Conservation (phyloP, 2,888 invertebrate genomes). For the Blastobasis adustella region DNA sequence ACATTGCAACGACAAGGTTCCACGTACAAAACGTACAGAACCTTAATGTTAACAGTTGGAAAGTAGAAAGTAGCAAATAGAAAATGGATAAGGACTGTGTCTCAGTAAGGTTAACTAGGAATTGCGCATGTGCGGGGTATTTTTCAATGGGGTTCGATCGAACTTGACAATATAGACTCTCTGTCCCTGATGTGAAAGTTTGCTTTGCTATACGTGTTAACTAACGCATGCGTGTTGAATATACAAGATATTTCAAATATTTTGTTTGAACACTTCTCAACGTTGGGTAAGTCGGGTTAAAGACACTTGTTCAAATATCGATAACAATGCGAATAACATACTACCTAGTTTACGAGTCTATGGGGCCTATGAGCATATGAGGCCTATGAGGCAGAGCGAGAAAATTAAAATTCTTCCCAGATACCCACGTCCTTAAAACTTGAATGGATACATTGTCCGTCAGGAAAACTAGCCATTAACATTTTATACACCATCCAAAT, state of each 20-base stretch:
- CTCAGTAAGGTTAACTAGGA: conserved; percentile 34
- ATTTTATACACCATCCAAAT: no score
- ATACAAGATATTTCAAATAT: conserved; percentile 46
- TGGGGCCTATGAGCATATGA: no score
- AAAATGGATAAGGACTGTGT: conserved; percentile 32
- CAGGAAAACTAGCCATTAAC: no score
- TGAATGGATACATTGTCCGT: no score
- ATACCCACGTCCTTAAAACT: no score
- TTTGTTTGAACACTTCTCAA: conserved; percentile 42
- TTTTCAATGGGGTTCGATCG: conserved; percentile 31
- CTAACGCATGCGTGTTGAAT: conserved; percentile 41
- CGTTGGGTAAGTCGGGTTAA: conserved; percentile 43
- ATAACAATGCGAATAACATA: neutral
- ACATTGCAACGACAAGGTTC: conserved; percentile 48
- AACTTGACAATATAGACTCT: no score
- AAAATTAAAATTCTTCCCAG: no score
- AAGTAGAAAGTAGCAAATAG: conserved; percentile 36
- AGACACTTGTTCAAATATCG: conserved; percentile 35
- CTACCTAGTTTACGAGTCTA: no score
- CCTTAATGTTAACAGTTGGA: conserved; percentile 37
- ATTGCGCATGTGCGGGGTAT: conserved; percentile 54
- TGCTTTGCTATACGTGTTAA: neutral
- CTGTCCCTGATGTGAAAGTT: neutral
- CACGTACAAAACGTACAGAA: conserved; percentile 34
- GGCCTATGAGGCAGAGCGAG: no score